Base-by-base conservation (phyloP, 1,140 invertebrate genomes). In the Yoshiicerus persimilis region DNA sequence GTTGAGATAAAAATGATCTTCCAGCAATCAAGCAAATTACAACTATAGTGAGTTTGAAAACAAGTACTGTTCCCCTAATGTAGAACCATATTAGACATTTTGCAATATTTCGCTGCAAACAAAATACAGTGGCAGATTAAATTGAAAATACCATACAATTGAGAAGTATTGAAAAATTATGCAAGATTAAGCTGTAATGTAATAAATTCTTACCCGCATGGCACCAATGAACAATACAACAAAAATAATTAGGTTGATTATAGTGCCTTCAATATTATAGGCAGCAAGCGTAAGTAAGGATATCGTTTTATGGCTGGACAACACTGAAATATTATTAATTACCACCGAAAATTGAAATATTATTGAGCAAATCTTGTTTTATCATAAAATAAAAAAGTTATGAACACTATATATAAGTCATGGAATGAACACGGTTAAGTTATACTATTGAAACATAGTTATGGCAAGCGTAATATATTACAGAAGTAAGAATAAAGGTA, bases 71-170 rank as follows among this genome's bases (percentile, higher is more conserved):
- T 2, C 8, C 20, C 38, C 75, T 34, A 9, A 80, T 80, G 32
- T 80, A 80, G 75, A 80, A 80, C 75, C 75, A 80, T 25, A 32
- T 80, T 13, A 80, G 32, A 80, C 75, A 80, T 23, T 80, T 80
- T 0, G 34, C 16, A 8, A 36, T 32, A 20, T n/a, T 80, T 80
- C 23, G 36, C 75, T 80, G 75, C 8, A 80, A 80, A 9, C 32
- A 80, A 10, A 70, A 23, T n/a, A 1, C n/a, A n/a, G n/a, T n/a
- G n/a, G n/a, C n/a, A n/a, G n/a, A n/a, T n/a, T n/a, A n/a, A n/a
- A n/a, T n/a, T n/a, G n/a, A n/a, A n/a, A n/a, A n/a, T n/a, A n/a
- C n/a, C n/a, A n/a, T n/a, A n/a, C n/a, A n/a, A n/a, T n/a, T n/a
- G n/a, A n/a, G n/a, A n/a, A n/a, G n/a, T n/a, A n/a, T n/a, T n/a